Conservation (phyloP, 2,888 invertebrate genomes). For the Acleris emargana region DNA sequence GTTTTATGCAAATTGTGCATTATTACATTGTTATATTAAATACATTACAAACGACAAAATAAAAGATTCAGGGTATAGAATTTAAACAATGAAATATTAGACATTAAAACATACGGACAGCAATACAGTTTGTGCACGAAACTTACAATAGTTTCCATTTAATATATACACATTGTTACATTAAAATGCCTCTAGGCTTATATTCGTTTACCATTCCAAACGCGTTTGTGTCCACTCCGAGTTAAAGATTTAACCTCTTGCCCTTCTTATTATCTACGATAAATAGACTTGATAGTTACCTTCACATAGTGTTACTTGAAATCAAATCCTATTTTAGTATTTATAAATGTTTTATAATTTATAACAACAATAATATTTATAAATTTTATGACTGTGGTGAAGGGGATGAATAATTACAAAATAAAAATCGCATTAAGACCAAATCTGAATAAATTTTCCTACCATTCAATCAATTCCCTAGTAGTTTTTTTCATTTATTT, state of each 20-base stretch:
- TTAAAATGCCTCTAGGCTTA: constrained; percentile 36
- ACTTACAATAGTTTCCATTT: constrained; percentile 19
- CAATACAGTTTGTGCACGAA: constrained; percentile 31
- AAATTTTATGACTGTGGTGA: too few relatives aligned
- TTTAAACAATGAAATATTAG: constrained; percentile 27
- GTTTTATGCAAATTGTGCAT: constrained; percentile 23
- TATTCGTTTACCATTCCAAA: constrained; percentile 12
- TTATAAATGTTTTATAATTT: too few relatives aligned
- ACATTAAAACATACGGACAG: constrained; percentile 30
- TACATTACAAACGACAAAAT: not conserved
- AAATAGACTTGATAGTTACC: too few relatives aligned
- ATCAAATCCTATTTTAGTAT: too few relatives aligned
- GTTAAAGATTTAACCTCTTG: not conserved
- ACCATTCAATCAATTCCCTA: too few relatives aligned
- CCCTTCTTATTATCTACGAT: too few relatives aligned
- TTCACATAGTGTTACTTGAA: too few relatives aligned
- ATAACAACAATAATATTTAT: too few relatives aligned
- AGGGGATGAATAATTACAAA: too few relatives aligned
- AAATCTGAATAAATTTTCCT: too few relatives aligned
- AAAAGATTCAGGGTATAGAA: constrained; percentile 11
- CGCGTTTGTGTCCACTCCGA: not conserved
- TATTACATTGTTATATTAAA: constrained; percentile 5
- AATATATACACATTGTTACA: constrained; percentile 11
- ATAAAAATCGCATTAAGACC: too few relatives aligned
- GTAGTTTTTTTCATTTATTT: too few relatives aligned